Evolutionary conservation across 2,113 vertebrate species (phyloP), one percentile per base, ranked within the genome.

Genomic region (Gasterosteus nipponicus): DNA sequence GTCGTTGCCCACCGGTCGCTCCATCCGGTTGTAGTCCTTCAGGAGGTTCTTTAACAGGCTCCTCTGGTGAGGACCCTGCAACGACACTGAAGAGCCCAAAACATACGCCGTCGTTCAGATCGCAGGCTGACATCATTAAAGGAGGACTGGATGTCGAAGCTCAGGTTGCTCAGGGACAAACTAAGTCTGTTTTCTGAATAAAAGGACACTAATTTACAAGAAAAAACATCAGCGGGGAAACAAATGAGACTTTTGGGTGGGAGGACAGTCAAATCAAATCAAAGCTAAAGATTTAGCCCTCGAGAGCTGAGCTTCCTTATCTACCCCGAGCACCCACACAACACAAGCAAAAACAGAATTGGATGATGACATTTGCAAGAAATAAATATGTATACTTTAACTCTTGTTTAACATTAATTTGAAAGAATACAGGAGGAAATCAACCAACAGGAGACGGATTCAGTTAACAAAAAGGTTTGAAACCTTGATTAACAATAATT

Each of bases 21-120:
- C 95, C 93, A 96, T 93, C 3, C 88, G 92, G 81, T 94, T 94
- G 81, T 95, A 95, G 80, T 95, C 94, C 74, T 95, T 95, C 81
- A 96, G 89, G 56, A 96, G 91, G 71, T 92, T 95, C 71, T 94
- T 95, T 67, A 95, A 85, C 73, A 96, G 93, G 73, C 75, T 90
- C 77, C 95, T 93, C 92, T 96, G 95, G 84, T 95, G 86, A 9
- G 93, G 91, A 22, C 95, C 95, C 83, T 95, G 94, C 75, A 91
- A 4, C 0, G 94, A 93, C 42, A 93, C 95, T 96, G 78, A 5
- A 53, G 19, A 58, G 9, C 19, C 44, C 44, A 2, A 65, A 41
- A n/a, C 31, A 64, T 22, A 10, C 18, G 22, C 26, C 4, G 35
- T 1, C 7, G 33, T 54, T 58, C 11, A 44, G 57, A 60, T 35